These are phyloP conservation scores for Xenentodon cancila DNA, from an alignment of 2,797 vertebrate species.

Conservation along the genomic window DNA sequence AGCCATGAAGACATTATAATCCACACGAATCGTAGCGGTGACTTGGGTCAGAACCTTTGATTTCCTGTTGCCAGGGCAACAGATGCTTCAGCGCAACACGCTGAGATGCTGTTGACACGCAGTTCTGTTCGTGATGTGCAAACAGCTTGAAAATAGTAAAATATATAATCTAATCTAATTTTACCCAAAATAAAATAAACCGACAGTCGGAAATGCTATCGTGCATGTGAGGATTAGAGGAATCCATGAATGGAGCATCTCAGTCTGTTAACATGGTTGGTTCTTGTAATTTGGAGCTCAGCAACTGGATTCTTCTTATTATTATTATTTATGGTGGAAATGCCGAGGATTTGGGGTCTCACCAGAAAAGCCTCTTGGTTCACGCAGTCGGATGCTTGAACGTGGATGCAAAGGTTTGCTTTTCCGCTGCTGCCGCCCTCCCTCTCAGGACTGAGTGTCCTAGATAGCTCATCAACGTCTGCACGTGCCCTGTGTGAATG, in stretches of 20 bases:
- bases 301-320: conserved; percentile 54
- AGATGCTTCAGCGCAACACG: neutral
- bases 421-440: conserved; percentile 28
- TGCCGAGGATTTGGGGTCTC: conserved; percentile 58
- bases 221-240: conserved; percentile 23
- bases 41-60: neutral
- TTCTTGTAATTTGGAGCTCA: conserved; percentile 14
- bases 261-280: too few species aligned
- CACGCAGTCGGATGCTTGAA: conserved; percentile 46
- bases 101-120: neutral
- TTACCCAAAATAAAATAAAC: too few species aligned
- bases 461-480: conserved; percentile 43
- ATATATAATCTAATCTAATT: too few species aligned
- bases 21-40: conserved; percentile 27
- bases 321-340: conserved; percentile 36
- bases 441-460: conserved; percentile 46
- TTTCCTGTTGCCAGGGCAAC: conserved; percentile 6
- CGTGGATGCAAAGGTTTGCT: conserved; percentile 53
- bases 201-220: neutral
- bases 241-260: too few species aligned
- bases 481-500: conserved; percentile 27
- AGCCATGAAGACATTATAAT: conserved; percentile 64
- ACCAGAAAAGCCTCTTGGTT: conserved; percentile 19
- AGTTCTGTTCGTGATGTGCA: too few species aligned
- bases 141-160: too few species aligned